Base-by-base conservation (phyloP, 2,888 invertebrate species). In the Tromatobia lineatoria region DNA sequence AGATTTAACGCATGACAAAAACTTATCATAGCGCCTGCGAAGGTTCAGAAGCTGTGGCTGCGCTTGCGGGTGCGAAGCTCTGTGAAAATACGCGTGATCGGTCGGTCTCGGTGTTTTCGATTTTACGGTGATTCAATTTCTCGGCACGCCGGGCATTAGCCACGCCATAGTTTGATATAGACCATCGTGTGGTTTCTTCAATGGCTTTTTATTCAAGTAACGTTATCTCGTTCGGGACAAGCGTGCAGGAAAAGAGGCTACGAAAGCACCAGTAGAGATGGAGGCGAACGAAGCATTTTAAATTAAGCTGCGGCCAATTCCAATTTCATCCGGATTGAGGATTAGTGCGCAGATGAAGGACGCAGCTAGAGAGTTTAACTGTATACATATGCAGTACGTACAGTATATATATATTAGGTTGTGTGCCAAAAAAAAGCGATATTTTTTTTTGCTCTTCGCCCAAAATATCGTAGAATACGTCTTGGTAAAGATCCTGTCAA, bases 231-330 rank as follows among this genome's bases (percentile, higher is more conserved):
- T 59, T 73, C 76, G 80, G 76, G 71, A 83, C 80, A 76, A 67
- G 75, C 64, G 11, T 50, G 34, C 42, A 59, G 25, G 79, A 74
- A 64, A 45, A 70, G 74, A 61, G 50, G 57, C 54, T 69, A 45
- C 59, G 69, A 15, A 20, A 59, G 61, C 70, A 59, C 59, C 38
- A 54, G 77, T 57, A 80, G 52, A n/a, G 67, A 45, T 34, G 67
- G 77, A 54, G 54, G 71, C 78, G 74, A 80, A 75, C 69, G 87
- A 88, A 89, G 87, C 85, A 85, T 88, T 89, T 88, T 85, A 89
- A 90, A 88, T 90, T 86, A 90, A 90, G 88, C 87, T 86, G 87
- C 85, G 85, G 86, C 87, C 89, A 87, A 88, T 88, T 89, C 84
- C 88, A 89, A 89, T 90, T 89, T 87, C 86, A 89, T 89, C 83